Conservation (phyloP, 2,888 invertebrate genomes). For the Drosophila silvestris region DNA sequence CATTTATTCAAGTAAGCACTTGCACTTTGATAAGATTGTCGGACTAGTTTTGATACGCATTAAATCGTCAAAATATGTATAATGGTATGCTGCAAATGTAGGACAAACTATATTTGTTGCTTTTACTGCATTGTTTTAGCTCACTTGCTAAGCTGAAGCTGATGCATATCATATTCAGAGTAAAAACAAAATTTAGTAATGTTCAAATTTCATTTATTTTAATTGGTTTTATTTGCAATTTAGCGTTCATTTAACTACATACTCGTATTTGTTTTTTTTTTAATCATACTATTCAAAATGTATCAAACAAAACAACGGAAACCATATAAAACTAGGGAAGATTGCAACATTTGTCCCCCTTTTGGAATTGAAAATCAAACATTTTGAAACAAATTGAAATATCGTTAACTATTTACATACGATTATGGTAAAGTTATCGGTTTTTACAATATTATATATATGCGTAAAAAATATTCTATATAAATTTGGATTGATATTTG, state of each 20-base stretch:
- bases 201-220: constrained; percentile 38
- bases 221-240: constrained; percentile 77
- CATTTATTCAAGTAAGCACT: constrained; percentile 4
- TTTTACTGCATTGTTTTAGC: not conserved
- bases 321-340: constrained; percentile 46
- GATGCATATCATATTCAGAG: not conserved
- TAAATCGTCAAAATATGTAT: not conserved
- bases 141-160: not conserved
- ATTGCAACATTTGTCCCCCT: constrained; percentile 29
- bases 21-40: constrained; percentile 18
- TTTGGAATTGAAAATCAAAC: constrained; percentile 27
- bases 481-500: constrained; percentile 73
- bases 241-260: constrained; percentile 77
- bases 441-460: constrained; percentile 69
- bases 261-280: constrained; percentile 58
- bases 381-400: constrained; percentile 49
- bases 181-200: not conserved
- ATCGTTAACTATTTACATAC: constrained; percentile 71
- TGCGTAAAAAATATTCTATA: constrained; percentile 73
- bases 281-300: constrained; percentile 57
- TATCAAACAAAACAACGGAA: constrained; percentile 60
- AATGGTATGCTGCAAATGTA: not conserved
- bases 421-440: constrained; percentile 57
- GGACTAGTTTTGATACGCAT: not conserved
- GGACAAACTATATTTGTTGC: not conserved